phyloP scores from a whole-genome alignment of 2,797 vertebrate species.

The Chaenodraco wilsoni region DNA sequence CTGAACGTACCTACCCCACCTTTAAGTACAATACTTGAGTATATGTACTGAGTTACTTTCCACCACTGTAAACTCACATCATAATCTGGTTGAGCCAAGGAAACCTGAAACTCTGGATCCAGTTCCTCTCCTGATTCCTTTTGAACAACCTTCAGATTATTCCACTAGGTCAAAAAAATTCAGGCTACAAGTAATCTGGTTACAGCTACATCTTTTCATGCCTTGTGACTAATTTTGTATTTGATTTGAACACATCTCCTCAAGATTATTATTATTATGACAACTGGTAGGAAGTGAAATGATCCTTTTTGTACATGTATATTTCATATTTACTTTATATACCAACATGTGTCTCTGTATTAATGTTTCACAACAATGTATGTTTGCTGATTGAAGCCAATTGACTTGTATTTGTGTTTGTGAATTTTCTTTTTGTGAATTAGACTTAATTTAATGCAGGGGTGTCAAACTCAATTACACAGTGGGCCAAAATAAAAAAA shows the following conservation, averaged over 20 bases:
- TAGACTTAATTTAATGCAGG: not conserved
- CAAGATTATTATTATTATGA: no score
- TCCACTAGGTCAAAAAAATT: conserved; percentile 68
- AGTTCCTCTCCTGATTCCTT: conserved; percentile 87
- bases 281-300: no score
- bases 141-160: conserved; percentile 90
- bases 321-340: not conserved
- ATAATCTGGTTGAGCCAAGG: conserved; percentile 68
- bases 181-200: not conserved
- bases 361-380: not conserved
- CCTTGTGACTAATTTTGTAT: not conserved
- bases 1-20: no score
- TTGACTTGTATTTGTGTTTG: not conserved
- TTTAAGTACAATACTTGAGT: no score
- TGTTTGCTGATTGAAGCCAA: not conserved
- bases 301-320: no score
- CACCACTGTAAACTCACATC: not conserved
- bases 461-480: no score
- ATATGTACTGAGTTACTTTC: no score
- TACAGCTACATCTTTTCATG: not conserved
- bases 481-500: no score
- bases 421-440: not conserved
- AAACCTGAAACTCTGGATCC: conserved; percentile 88
- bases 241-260: not conserved
- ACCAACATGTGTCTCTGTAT: not conserved